A percentile compares a stretch with the other conserved stretches of the same genome.
Conservation (phyloP, 2,888 invertebrate species). For the Acanthoscelides obtectus region DNA sequence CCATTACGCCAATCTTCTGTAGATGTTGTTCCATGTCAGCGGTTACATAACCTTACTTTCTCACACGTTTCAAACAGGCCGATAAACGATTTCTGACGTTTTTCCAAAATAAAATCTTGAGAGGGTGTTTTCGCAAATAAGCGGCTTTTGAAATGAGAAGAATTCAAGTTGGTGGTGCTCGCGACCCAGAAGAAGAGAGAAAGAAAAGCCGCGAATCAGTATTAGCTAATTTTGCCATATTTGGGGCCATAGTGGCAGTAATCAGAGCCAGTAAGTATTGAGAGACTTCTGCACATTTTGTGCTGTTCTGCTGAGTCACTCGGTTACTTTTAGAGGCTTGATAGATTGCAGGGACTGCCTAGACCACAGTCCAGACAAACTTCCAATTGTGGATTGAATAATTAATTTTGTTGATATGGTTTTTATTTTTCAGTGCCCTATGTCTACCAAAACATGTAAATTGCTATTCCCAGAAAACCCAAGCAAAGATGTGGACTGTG, state of each 20-base stretch:
- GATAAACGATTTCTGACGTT: not conserved
- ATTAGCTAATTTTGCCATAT: slow-evolving; percentile 31
- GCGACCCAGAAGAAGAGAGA: slow-evolving; percentile 31
- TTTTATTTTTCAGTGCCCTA: slow-evolving; percentile 21
- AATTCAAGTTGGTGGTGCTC: slow-evolving; percentile 11
- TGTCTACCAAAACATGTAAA: slow-evolving; percentile 10
- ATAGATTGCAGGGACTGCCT: too few relatives aligned
- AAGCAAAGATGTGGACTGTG: slow-evolving; percentile 2
- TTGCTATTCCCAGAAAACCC: not conserved
- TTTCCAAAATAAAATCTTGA: not conserved
- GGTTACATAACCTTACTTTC: not conserved
- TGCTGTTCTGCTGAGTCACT: too few relatives aligned
- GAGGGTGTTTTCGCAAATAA: not conserved
- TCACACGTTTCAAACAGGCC: not conserved
- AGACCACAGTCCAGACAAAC: too few relatives aligned
- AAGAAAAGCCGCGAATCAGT: slow-evolving; percentile 32
- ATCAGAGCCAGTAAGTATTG: slow-evolving; percentile 30
- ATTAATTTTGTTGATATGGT: not conserved
- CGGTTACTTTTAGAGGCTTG: too few relatives aligned
- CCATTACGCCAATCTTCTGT: too few relatives aligned
- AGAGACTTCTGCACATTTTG: not conserved
- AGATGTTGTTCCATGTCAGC: not conserved
- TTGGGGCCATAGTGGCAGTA: slow-evolving; percentile 26
- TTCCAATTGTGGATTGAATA: too few relatives aligned
- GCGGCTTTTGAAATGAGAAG: not conserved